Conservation (phyloP, 1,140 invertebrate species). For the Zaprionus capensis region DNA sequence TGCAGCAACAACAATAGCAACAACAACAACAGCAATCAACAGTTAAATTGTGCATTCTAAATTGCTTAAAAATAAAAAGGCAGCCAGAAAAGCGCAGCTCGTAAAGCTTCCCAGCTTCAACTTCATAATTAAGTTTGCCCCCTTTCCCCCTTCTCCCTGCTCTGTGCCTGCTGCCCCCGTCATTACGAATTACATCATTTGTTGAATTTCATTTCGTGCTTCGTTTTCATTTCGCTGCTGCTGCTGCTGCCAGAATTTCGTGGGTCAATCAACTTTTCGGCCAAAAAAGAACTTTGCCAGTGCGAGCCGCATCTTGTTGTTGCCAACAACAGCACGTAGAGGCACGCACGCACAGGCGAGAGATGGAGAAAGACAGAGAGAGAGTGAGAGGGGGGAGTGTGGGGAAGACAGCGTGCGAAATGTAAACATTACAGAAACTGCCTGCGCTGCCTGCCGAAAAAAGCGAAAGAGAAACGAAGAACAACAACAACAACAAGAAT, state of each 20-base stretch:
- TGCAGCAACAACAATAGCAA: not conserved
- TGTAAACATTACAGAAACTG: constrained; percentile 80
- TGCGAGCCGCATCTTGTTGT: constrained; percentile 79
- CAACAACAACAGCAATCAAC: not conserved
- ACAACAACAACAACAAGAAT: not conserved
- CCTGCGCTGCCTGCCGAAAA: constrained; percentile 56
- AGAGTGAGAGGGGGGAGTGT: constrained; percentile 4
- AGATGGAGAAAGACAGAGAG: constrained; percentile 1
- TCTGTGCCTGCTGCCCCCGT: too few species aligned
- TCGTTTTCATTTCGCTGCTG: constrained; percentile 53
- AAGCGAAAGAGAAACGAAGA: constrained; percentile 1
- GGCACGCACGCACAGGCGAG: constrained; percentile 16
- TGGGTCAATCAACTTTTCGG: constrained; percentile 77
- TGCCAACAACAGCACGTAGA: constrained; percentile 74
- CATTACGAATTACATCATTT: constrained; percentile 54
- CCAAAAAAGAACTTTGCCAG: constrained; percentile 57
- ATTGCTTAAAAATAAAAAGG: not conserved
- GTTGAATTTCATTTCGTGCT: constrained; percentile 17
- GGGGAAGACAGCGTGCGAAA: constrained; percentile 53
- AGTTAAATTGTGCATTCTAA: constrained; percentile 22
- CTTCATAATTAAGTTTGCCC: constrained; percentile 10
- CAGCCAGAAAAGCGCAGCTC: not conserved
- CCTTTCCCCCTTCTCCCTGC: too few species aligned
- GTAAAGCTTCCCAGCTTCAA: not conserved
- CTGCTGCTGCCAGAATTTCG: constrained; percentile 44